Base-by-base conservation (phyloP, 1,140 invertebrate species). In the Drosophila funebris region DNA sequence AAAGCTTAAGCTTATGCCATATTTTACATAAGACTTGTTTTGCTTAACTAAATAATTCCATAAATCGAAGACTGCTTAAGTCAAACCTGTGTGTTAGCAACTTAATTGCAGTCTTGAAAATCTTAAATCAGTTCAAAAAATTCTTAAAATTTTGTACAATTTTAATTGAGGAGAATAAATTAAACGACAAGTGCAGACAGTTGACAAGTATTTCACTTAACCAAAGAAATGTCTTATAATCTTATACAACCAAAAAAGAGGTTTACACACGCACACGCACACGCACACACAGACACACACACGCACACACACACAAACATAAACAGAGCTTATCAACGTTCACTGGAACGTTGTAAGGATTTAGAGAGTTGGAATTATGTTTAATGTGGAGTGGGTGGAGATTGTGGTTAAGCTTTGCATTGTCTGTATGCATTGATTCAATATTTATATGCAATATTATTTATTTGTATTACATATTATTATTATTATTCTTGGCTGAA, bases 391-490 rank as follows among this genome's bases (percentile, higher is more conserved):
- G 13, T 22, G 31, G 58, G 31, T 62, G 39, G 13, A 3, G 22
- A 37, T 50, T 60, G 8, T 54, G 43, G 31, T 46, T 48, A 63
- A 46, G 41, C 39, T 29, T 62, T 22, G n/a, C 50, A 56, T 39
- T 52, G 39, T 66, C 53, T 29, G 36, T 31, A 53, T 46, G 36
- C 39, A 53, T 46, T 68, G 56, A 61, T 58, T 72, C 70, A 73
- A 61, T 61, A 73, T 73, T 68, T 73, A 61, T 54, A 54, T 61
- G 24, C 48, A 5, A 18, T 66, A 27, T 56, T 27, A 33, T 20
- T 6, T 20, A 48, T 29, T 48, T 33, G 29, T 18, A 52, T 33
- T 33, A 48, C 44, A 27, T 52, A 29, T 27, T 48, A 48, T 48
- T 48, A 48, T 13, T 27, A 48, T 13, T 29, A 16, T 16, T 14